Conservation (phyloP, 2,888 invertebrate species). For the Rhamphomyia laevipes region DNA sequence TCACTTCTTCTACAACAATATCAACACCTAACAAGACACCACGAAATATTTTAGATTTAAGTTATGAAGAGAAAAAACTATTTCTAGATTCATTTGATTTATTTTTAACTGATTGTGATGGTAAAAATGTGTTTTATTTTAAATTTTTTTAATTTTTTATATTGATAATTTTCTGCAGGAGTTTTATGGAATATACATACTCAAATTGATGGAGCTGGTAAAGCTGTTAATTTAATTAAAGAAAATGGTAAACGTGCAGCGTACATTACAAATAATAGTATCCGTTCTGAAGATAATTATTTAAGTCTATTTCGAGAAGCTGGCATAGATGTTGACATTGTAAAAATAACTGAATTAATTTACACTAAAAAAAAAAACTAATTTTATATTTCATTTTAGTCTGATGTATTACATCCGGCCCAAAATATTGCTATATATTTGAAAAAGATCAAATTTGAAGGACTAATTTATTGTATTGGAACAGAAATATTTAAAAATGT, state of each 20-base stretch:
- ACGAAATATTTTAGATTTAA: slow-evolving; percentile 24
- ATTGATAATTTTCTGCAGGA: slow-evolving; percentile 31
- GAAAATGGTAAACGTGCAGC: slow-evolving; percentile 34
- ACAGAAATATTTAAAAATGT: slow-evolving; percentile 25
- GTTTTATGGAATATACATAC: slow-evolving; percentile 35
- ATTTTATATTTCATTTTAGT: slow-evolving; percentile 10
- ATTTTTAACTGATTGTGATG: slow-evolving; percentile 49
- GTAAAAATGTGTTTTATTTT: slow-evolving; percentile 21
- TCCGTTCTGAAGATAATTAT: slow-evolving; percentile 22
- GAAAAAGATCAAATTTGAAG: slow-evolving; percentile 38
- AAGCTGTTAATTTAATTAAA: slow-evolving; percentile 30
- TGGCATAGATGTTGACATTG: slow-evolving; percentile 23
- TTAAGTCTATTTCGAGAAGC: slow-evolving; percentile 19
- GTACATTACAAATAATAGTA: slow-evolving; percentile 38
- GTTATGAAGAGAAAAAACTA: slow-evolving; percentile 24
- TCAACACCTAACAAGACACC: slow-evolving; percentile 2
- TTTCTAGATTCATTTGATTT: slow-evolving; percentile 43
- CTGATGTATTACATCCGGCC: slow-evolving; percentile 35
- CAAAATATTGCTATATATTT: slow-evolving; percentile 38
- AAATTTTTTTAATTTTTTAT: not conserved
- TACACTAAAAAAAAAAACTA: no score
- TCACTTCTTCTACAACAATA: no score
- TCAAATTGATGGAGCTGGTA: slow-evolving; percentile 26
- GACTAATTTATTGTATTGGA: slow-evolving; percentile 39
- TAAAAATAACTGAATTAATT: no score